Evolutionary conservation across 1,140 invertebrate species (phyloP), one percentile per base, ranked within the genome.

Genomic region (Ooceraea biroi): DNA sequence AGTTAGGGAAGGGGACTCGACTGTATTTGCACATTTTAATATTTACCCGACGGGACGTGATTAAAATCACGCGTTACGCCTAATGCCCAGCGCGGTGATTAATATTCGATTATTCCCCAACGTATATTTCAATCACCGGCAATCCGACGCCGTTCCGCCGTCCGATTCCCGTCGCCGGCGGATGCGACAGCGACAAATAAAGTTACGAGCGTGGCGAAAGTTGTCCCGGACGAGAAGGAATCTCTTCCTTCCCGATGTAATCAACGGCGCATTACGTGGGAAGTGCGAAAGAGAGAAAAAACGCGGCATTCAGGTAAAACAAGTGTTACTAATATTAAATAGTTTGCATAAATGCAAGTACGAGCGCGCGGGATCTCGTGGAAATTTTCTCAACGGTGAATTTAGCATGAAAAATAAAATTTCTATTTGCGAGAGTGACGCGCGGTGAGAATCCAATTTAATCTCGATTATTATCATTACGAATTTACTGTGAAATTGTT

Each of bases 281-380:
- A 71, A 80, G 69, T 80, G 76, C 50, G 22, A 80, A 80, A 7
- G 2, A 36, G 36, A 36, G 36, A 36, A 80, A 63, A 69, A 77
- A 57, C 50, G 27, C 17, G 36, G 50, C 76, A 69, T 69, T 80
- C 76, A 57, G 36, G 30, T 22, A 57, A 36, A 46, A 71, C 65
- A 80, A 44, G 63, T 80, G 65, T 69, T 57, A 80, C 76, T 44
- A 80, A 80, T 80, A 80, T 80, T 80, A 80, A 71, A 80, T 69
- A 65, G 69, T 71, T 48, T 36, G 76, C 50, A 80, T 80, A 80
- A 80, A 80, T 71, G 69, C 65, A 36, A 55, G 50, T 78, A 78
- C 65, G 50, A 41, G 36, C 17, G 22, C n/a, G 25, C 22, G 19
- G 36, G 30, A 8, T 69, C 52, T 46, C 65, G 36, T 50, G 3